Base-by-base conservation (phyloP, 2,888 invertebrate genomes). In the Chorisops tibialis region DNA sequence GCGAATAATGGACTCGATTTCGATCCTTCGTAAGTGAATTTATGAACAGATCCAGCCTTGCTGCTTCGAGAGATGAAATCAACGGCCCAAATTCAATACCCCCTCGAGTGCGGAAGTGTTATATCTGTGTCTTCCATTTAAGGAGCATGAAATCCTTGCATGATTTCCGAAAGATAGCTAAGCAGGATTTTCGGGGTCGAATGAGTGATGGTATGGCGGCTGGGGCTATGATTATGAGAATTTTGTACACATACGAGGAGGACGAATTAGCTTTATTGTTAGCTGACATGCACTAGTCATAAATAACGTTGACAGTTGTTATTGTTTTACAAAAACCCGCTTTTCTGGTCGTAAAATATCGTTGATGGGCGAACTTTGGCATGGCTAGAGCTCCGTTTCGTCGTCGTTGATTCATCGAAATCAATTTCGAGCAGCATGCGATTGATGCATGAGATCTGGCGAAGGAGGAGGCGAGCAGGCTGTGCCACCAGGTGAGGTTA, bases 261-360 rank as follows among this genome's bases (percentile, higher is more conserved):
- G 49, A 49, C 37, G 54, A 56, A 56, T 56, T 43, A 24, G 56
- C 45, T 58, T 58, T 58, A 58, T 58, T 58, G 35, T 6, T 12
- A 43, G 45, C 45, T 47, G 58, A 58, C 58, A 58, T 58, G 58
- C 43, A 58, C 45, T 18, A 21, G 24, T 37, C 58, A 58, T 58
- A 58, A 58, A 58, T 58, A 47, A 47, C 35, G 47, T 58, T 58
- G 58, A 58, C 58, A 47, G 30, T 58, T 58, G 56, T 56, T 56
- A 56, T 56, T 56, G 56, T 56, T 56, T 41, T 45, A 22, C 30
- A 41, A 43, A 54, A 43, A 19, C 56, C 43, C 45, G 16, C 18
- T 30, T 56, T 56, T 43, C 30, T 43, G 56, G 18, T 45, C 56
- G 41, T 56, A 41, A 56, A 56, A 50, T 37, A 12, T 50, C 37